Percentiles rank a stretch among this genome's conserved stretches.
phyloP scores from a whole-genome alignment of 2,888 invertebrate species.

The Xestia c-nigrum region DNA sequence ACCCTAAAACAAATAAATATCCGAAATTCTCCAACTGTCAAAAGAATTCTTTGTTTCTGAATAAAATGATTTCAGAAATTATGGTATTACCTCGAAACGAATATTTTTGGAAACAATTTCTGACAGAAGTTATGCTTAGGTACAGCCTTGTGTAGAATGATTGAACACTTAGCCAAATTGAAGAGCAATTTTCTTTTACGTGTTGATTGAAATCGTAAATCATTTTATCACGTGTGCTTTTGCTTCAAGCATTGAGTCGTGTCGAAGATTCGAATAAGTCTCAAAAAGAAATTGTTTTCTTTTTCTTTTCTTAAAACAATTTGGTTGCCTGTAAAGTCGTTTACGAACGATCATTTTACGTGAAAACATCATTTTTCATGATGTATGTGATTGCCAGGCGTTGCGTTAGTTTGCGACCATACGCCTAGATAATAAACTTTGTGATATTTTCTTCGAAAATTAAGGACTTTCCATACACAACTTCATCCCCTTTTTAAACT shows the following conservation, averaged over 20 bases:
- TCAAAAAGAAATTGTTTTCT: background rate
- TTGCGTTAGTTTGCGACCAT: too few relatives aligned
- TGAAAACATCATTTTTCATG: too few relatives aligned
- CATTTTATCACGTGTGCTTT: background rate
- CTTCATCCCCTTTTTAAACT: too few relatives aligned
- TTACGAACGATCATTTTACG: too few relatives aligned
- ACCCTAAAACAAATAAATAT: slow-evolving; percentile 12
- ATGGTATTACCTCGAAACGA: background rate
- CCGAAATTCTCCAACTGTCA: background rate
- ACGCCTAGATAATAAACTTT: too few relatives aligned
- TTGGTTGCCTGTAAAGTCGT: too few relatives aligned
- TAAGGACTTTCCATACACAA: too few relatives aligned
- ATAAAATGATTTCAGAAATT: slow-evolving; percentile 17
- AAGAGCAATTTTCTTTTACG: slow-evolving; percentile 18
- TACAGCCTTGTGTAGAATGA: slow-evolving; percentile 20
- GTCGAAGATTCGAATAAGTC: background rate
- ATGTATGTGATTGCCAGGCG: too few relatives aligned
- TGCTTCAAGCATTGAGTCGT: background rate
- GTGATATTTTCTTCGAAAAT: too few relatives aligned
- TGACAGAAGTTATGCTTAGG: slow-evolving; percentile 9
- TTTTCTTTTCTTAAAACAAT: background rate
- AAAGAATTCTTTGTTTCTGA: slow-evolving; percentile 34
- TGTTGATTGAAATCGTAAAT: slow-evolving; percentile 7
- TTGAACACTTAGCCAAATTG: slow-evolving; percentile 37
- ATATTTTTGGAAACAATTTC: slow-evolving; percentile 5